These are phyloP conservation scores for Copidosoma aretas DNA, from an alignment of 2,888 invertebrate genomes.

Conservation along the genomic window DNA sequence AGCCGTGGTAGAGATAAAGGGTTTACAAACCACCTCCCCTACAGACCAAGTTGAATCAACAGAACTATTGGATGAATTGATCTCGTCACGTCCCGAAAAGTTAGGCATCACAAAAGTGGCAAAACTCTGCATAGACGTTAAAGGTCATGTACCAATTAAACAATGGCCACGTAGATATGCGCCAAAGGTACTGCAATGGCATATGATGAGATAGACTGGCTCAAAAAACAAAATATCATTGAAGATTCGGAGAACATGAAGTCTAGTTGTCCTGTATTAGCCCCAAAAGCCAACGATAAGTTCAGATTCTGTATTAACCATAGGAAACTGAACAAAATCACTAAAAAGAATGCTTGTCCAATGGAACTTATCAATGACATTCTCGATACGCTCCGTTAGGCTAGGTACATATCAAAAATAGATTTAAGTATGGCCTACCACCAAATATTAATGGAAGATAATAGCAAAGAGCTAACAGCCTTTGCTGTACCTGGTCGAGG, in stretches of 20 bases:
- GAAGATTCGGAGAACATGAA: slow-evolving; percentile 37
- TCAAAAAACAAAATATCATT: slow-evolving; percentile 49
- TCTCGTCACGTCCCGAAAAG: too few species aligned
- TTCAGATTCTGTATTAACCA: slow-evolving; percentile 51
- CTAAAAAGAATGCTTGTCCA: slow-evolving; percentile 40
- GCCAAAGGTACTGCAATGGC: slow-evolving; percentile 17
- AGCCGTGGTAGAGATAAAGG: too few species aligned
- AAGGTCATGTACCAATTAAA: slow-evolving; percentile 12
- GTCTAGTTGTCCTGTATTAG: slow-evolving; percentile 49
- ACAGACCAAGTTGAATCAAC: too few species aligned
- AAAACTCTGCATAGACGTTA: too few species aligned
- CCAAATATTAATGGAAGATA: too few species aligned
- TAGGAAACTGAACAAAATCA: slow-evolving; percentile 45
- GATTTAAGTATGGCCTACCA: too few species aligned
- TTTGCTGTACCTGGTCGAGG: slow-evolving; percentile 14
- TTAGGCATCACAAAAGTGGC: too few species aligned
- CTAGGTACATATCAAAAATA: background rate
- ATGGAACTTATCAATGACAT: background rate
- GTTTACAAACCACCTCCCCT: too few species aligned
- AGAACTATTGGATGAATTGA: too few species aligned
- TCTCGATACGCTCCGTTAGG: background rate
- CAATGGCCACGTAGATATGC: slow-evolving; percentile 24
- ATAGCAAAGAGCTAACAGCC: too few species aligned
- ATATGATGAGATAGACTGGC: slow-evolving; percentile 48
- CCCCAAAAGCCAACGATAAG: slow-evolving; percentile 46